Evolutionary conservation across 92 coral and sea anemone species (phyloP), one percentile per base, ranked within the genome.

Genomic region (Galaxea fascicularis): DNA sequence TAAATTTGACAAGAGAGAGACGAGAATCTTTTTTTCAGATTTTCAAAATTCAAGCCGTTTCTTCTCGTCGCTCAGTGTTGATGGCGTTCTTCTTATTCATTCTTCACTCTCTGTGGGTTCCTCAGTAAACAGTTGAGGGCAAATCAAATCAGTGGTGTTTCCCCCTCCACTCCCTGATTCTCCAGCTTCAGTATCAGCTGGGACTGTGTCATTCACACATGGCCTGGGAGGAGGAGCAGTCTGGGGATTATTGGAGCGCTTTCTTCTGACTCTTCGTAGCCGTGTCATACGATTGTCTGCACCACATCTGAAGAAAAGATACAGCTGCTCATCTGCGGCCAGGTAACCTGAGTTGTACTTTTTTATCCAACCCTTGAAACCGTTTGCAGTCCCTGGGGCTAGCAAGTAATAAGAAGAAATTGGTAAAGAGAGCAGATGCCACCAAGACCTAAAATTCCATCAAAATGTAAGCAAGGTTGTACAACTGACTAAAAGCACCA

Each of bases 311-410:
- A 57, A 77, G 41, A 77, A 59, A 2, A 60, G 68, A 6, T 60
- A 77, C 71, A 77, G 41, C 57, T 22, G 44, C 8, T 77, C 30
- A 70, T 10, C 45, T 11, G 39, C 59, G 41, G 67, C 82, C 26
- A 77, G 3, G 25, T 60, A 77, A 15, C 82, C 82, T 44, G 82
- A 77, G 68, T 11, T 24, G 82, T 77, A 24, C 82, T 77, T 41
- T 63, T 24, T 62, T 41, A 60, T 60, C 82, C 82, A 77, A 22
- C 71, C 71, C 82, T 77, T 77, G 45, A 77, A 77, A 25, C 82
- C 82, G 10, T 44, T 63, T 62, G 44, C 21, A 0, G 80, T 76
- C 15, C 68, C 80, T 76, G 80, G 68, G 22, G 71, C 82, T 77
- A 59, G 25, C 41, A 6, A 12, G 18, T 17, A 15, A 10, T 29